A percentile compares a stretch with the other conserved stretches of the same genome.
Evolutionary conservation across 2,888 invertebrate genomes (phyloP).

Genomic region (Epinotia brunnichana): DNA sequence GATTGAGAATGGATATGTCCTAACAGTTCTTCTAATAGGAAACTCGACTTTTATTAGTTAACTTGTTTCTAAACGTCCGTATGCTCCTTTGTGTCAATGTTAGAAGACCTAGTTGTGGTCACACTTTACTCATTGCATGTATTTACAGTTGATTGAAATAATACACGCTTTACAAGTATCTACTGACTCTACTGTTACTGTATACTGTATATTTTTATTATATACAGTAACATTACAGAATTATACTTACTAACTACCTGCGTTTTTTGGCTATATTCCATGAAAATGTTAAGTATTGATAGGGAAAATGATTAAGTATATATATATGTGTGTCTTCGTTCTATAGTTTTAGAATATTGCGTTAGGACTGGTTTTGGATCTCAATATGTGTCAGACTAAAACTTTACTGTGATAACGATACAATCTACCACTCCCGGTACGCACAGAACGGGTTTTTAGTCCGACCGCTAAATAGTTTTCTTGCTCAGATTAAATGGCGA

Average conservation of each 20-base stretch:
- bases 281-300: no score
- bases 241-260: neutral
- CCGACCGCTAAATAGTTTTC: neutral
- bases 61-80: conserved; percentile 14
- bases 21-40: conserved; percentile 44
- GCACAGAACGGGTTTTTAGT: neutral
- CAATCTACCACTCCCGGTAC: neutral
- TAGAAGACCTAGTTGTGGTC: neutral
- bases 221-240: neutral
- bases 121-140: conserved; percentile 2
- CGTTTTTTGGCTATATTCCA: neutral
- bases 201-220: no score
- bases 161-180: neutral
- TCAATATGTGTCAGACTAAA: conserved; percentile 4
- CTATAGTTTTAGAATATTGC: neutral
- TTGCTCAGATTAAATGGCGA: neutral
- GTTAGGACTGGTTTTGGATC: neutral
- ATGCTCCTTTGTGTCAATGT: conserved; percentile 10
- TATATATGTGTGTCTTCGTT: neutral
- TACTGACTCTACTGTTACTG: no score
- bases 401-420: neutral
- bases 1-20: conserved; percentile 49
- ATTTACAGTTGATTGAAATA: neutral
- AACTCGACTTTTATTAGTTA: conserved; percentile 19
- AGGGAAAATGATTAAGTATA: neutral